Evolutionary conservation across 2,888 invertebrate genomes (phyloP).

Genomic region (Caenorhabditis parvicauda): DNA sequence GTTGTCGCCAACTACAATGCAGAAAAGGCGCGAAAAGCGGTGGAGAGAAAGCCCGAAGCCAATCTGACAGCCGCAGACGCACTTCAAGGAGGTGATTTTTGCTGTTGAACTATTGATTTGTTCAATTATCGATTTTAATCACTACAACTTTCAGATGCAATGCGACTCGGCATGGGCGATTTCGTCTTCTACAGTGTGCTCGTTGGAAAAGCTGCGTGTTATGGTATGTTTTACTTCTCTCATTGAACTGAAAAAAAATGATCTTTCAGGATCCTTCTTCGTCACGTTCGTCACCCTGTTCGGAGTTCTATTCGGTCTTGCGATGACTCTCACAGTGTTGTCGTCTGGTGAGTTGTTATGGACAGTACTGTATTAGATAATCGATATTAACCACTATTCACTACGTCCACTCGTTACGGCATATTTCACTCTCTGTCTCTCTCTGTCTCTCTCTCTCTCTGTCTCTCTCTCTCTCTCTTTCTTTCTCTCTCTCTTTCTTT

Average conservation of each 20-base stretch:
- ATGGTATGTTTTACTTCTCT: slow-evolving; percentile 4
- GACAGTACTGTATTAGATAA: no score
- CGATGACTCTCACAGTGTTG: slow-evolving; percentile 40
- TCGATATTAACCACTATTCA: not conserved
- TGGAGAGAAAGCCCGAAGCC: not conserved
- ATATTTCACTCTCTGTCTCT: not conserved
- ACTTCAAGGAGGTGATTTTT: slow-evolving; percentile 28
- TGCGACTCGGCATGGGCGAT: slow-evolving; percentile 56
- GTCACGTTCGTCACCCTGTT: slow-evolving; percentile 34
- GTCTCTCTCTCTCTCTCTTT: not conserved
- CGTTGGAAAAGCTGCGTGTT: slow-evolving; percentile 46
- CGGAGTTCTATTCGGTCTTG: slow-evolving; percentile 46
- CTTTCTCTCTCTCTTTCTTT: not conserved
- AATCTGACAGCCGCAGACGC: slow-evolving; percentile 33
- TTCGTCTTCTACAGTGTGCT: slow-evolving; percentile 56
- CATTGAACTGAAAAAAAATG: not conserved
- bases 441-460: no score
- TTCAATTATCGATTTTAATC: not conserved
- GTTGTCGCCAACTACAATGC: no score
- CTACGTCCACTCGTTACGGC: not conserved
- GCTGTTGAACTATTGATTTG: not conserved
- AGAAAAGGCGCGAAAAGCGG: no score
- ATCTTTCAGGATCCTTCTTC: slow-evolving; percentile 23
- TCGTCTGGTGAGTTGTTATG: slow-evolving; percentile 16
- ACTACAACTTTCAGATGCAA: slow-evolving; percentile 26